phyloP scores from a whole-genome alignment of 2,113 vertebrate genomes.

The Symphodus melops region DNA sequence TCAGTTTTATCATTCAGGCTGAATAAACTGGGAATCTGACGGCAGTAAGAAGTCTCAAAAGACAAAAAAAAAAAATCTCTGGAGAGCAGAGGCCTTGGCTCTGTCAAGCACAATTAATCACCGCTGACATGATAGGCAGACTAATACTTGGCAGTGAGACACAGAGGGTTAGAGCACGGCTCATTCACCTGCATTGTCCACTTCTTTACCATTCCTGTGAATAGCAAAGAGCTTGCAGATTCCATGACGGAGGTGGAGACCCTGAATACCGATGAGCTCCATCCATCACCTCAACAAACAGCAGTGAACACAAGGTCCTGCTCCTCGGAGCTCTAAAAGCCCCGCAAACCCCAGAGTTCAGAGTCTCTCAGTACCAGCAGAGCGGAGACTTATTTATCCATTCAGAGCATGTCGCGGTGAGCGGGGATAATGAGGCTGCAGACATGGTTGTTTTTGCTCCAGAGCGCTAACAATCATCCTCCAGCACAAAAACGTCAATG shows the following conservation, averaged over 20 bases:
- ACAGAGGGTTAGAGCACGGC: constrained; percentile 32
- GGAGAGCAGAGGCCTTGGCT: constrained; percentile 31
- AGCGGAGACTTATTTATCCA: constrained; percentile 16
- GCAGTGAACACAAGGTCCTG: constrained; percentile 51
- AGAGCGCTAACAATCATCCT: constrained; percentile 50
- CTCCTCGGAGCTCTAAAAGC: constrained; percentile 46
- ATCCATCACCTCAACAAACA: constrained; percentile 68
- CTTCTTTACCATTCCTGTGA: constrained; percentile 33
- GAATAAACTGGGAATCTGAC: constrained; percentile 58
- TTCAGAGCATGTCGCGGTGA: constrained; percentile 39
- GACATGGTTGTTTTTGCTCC: constrained; percentile 40
- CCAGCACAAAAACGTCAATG: constrained; percentile 33
- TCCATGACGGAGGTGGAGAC: constrained; percentile 32
- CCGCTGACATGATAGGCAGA: constrained; percentile 31
- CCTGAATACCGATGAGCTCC: constrained; percentile 72
- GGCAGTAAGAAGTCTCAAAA: constrained; percentile 46
- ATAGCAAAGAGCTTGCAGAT: constrained; percentile 44
- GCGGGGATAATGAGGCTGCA: constrained; percentile 63
- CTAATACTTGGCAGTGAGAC: constrained; percentile 40
- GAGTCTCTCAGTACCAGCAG: constrained; percentile 12
- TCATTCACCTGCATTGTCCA: constrained; percentile 53
- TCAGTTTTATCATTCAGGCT: constrained; percentile 40
- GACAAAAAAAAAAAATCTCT: constrained; percentile 28
- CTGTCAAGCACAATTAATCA: constrained; percentile 55
- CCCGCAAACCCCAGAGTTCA: constrained; percentile 45